These are phyloP conservation scores for Ptyas mucosa DNA, from an alignment of 2,113 vertebrate genomes.

Conservation along the genomic window DNA sequence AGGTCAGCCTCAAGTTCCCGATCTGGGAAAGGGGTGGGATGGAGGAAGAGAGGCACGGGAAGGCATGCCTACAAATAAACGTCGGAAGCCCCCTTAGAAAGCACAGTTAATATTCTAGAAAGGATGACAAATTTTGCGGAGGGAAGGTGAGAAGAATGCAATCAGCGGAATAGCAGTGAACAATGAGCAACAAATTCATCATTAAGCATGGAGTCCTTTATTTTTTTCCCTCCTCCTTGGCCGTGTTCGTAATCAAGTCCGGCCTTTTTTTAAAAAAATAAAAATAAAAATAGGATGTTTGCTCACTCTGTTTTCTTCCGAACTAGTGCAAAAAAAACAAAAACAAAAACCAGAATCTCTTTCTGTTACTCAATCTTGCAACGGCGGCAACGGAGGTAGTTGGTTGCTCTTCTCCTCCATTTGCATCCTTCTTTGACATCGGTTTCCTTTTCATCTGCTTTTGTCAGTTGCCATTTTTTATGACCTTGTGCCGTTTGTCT, in stretches of 20 bases:
- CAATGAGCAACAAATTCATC: not conserved
- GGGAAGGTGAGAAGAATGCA: not conserved
- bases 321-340: not conserved
- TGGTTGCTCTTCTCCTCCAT: not conserved
- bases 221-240: not conserved
- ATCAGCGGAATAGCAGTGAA: not conserved
- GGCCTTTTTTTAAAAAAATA: not conserved
- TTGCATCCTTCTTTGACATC: conserved; percentile 9
- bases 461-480: not conserved
- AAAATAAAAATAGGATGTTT: not conserved
- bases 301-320: not conserved
- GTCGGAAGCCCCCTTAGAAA: not conserved
- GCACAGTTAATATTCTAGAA: not conserved
- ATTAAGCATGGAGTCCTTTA: not conserved
- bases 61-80: not conserved
- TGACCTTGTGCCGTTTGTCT: too few species aligned
- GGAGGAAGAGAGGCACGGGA: not conserved
- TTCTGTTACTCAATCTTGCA: not conserved
- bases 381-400: accelerated
- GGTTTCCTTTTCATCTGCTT: not conserved
- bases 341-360: not conserved
- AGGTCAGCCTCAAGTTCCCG: conserved; percentile 72
- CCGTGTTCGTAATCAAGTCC: not conserved
- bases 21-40: not conserved
- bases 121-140: not conserved